phyloP scores from a whole-genome alignment of 2,113 vertebrate genomes.

The Phalacrocorax carbo region DNA sequence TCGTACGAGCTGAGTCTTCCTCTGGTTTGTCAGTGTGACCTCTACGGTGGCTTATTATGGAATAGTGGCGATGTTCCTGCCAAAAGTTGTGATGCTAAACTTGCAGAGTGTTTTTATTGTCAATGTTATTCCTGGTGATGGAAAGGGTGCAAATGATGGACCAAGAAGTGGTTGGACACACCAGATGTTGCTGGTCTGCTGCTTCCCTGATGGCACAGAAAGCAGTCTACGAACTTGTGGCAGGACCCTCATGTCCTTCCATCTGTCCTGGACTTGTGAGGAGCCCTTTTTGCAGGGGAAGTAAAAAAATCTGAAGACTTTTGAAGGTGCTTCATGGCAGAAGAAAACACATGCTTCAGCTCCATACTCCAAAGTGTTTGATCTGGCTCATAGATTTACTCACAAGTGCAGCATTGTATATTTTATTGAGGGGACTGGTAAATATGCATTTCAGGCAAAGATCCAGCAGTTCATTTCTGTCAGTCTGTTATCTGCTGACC shows the following conservation, averaged over 20 bases:
- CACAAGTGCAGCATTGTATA: neutral
- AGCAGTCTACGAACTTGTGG: neutral
- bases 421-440: neutral
- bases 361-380: neutral
- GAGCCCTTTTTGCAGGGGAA: neutral
- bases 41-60: neutral
- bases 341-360: neutral
- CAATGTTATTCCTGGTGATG: neutral
- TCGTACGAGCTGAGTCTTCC: neutral
- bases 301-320: neutral
- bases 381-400: neutral
- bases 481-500: neutral
- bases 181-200: neutral
- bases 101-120: neutral
- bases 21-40: neutral
- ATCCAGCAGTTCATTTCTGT: neutral
- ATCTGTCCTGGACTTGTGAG: neutral
- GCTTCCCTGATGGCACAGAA: neutral
- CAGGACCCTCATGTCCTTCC: neutral
- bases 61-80: neutral
- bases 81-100: neutral
- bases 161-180: neutral
- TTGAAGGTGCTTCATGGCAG: neutral
- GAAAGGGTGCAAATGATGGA: neutral
- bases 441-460: neutral